Evolutionary conservation across 2,797 vertebrate species (phyloP).

Genomic region (Dendrocincla tyrannina): DNA sequence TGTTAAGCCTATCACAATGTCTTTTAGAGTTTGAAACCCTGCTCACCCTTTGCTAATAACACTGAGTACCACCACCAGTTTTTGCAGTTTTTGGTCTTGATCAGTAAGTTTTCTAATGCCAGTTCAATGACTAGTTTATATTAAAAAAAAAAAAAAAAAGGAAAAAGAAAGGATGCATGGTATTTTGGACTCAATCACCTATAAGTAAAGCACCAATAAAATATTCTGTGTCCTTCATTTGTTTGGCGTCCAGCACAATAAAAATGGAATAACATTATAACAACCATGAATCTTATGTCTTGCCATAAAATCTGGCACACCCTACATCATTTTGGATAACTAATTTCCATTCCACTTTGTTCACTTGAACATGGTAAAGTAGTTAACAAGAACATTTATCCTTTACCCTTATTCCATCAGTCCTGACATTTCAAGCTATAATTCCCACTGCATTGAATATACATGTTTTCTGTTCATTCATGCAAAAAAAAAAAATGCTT

Average conservation of each 20-base stretch:
- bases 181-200: background rate
- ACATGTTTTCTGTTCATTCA: conserved; percentile 27
- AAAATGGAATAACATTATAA: conserved; percentile 19
- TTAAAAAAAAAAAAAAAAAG: background rate
- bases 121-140: background rate
- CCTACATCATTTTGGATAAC: conserved; percentile 28
- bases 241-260: conserved; percentile 9
- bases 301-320: conserved; percentile 36
- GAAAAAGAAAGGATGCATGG: background rate
- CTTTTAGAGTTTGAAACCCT: background rate
- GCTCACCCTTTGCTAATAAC: background rate
- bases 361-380: conserved; percentile 49
- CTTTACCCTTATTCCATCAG: conserved; percentile 35
- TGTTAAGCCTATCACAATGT: background rate
- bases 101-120: background rate
- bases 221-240: conserved; percentile 1
- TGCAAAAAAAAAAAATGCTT: background rate
- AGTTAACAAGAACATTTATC: conserved; percentile 57
- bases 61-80: background rate
- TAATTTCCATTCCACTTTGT: conserved; percentile 47
- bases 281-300: background rate
- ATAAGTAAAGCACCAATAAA: background rate
- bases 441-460: conserved; percentile 33
- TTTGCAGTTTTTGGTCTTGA: background rate
- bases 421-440: conserved; percentile 38